These are phyloP conservation scores for Coracopsis vasa DNA, from an alignment of 2,113 vertebrate species.

Conservation along the genomic window DNA sequence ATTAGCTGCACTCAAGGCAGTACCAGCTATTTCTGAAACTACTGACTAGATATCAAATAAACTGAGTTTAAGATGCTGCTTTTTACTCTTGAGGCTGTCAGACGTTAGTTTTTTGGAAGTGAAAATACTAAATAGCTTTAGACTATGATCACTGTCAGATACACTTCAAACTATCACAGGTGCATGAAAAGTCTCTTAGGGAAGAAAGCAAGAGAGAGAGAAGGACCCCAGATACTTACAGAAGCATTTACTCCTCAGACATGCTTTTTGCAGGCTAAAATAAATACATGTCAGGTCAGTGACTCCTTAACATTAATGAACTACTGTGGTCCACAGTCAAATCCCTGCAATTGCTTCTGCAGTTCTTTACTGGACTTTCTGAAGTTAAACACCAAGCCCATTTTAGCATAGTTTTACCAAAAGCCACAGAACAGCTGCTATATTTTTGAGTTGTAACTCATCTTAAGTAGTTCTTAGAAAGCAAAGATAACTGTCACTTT, in stretches of 20 bases:
- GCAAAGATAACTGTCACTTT: not conserved
- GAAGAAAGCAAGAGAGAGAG: rapidly evolving
- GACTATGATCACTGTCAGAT: not conserved
- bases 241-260: not conserved
- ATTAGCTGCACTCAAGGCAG: not conserved
- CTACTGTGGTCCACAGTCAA: not conserved
- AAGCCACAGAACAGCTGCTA: not conserved
- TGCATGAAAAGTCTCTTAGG: not conserved
- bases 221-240: rapidly evolving
- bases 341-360: not conserved
- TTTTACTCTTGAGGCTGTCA: not conserved
- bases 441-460: not conserved
- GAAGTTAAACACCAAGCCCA: not conserved
- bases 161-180: rapidly evolving
- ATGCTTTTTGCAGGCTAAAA: not conserved
- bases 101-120: not conserved
- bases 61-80: not conserved
- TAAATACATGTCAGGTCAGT: not conserved
- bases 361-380: not conserved
- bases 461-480: not conserved
- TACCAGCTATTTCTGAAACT: not conserved
- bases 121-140: not conserved
- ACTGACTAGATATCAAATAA: not conserved
- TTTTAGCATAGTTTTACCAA: not conserved
- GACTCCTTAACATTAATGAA: not conserved